A percentile compares a stretch with the other conserved stretches of the same genome.
These are phyloP conservation scores for Oedothorax gibbosus DNA, from an alignment of 1,140 invertebrate genomes.

Conservation along the genomic window DNA sequence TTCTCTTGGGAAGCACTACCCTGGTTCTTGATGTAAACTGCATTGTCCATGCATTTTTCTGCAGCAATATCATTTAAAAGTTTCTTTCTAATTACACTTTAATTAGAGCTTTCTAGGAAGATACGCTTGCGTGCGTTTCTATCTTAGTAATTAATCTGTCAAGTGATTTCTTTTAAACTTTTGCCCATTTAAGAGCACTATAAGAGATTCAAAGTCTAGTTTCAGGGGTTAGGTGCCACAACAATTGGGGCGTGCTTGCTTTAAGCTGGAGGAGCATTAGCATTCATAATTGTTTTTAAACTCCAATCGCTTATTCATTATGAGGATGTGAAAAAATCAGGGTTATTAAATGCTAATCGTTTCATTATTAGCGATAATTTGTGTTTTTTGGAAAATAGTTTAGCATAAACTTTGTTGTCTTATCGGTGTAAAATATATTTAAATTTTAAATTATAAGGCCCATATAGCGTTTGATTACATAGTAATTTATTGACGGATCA, in stretches of 20 bases:
- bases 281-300: no score
- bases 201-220: background rate
- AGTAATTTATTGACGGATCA: no score
- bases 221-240: no score
- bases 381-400: background rate
- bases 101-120: slow-evolving; percentile 45
- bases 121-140: slow-evolving; percentile 48
- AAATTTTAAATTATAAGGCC: no score
- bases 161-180: slow-evolving; percentile 35
- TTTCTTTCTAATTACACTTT: slow-evolving; percentile 58
- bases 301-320: no score
- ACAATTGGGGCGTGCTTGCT: no score
- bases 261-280: no score
- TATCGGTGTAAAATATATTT: background rate
- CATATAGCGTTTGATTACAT: no score
- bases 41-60: slow-evolving; percentile 33
- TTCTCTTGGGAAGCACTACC: background rate
- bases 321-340: no score
- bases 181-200: slow-evolving; percentile 8
- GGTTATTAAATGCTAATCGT: no score
- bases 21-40: background rate
- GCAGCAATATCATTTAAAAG: slow-evolving; percentile 42
- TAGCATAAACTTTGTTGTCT: background rate
- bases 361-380: no score
- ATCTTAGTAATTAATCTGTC: slow-evolving; percentile 53